These are phyloP conservation scores for Artemia sinica DNA, from an alignment of 2,888 invertebrate genomes.

Conservation along the genomic window DNA sequence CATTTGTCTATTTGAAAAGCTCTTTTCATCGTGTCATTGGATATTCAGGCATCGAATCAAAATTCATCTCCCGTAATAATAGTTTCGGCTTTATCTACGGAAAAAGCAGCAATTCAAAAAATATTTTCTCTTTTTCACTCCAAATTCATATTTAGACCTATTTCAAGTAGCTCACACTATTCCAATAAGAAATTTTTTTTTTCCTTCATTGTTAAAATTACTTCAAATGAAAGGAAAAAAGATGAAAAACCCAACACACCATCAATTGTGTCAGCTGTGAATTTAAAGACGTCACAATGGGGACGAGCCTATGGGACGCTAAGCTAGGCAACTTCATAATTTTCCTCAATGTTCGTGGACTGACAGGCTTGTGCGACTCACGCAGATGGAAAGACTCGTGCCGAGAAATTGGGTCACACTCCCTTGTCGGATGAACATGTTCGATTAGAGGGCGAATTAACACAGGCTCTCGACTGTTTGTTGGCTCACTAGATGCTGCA, in stretches of 20 bases:
- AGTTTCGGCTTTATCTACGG: too few species aligned
- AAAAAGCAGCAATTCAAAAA: too few species aligned
- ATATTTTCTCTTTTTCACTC: too few species aligned
- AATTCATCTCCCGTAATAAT: too few species aligned
- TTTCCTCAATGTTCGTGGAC: conserved; percentile 29
- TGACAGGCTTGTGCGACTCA: conserved; percentile 31
- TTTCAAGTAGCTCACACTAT: too few species aligned
- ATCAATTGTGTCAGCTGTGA: conserved; percentile 49
- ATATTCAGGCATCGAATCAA: too few species aligned
- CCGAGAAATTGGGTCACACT: conserved; percentile 29
- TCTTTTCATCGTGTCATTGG: too few species aligned
- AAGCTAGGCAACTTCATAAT: conserved; percentile 38
- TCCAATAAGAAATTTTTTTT: background rate
- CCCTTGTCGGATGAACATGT: conserved; percentile 4
- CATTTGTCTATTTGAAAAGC: too few species aligned
- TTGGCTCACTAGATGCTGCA: conserved; percentile 35
- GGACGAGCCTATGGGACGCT: conserved; percentile 43
- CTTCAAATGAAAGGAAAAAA: background rate
- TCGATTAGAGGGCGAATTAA: conserved; percentile 5
- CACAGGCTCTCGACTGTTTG: conserved; percentile 27
- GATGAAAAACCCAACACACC: conserved; percentile 36
- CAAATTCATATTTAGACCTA: too few species aligned
- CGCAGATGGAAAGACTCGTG: conserved; percentile 28
- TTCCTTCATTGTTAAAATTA: conserved; percentile 6
- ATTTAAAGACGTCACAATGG: conserved; percentile 45